Conservation (phyloP, 1,140 invertebrate genomes). For the Cydia pomonella region DNA sequence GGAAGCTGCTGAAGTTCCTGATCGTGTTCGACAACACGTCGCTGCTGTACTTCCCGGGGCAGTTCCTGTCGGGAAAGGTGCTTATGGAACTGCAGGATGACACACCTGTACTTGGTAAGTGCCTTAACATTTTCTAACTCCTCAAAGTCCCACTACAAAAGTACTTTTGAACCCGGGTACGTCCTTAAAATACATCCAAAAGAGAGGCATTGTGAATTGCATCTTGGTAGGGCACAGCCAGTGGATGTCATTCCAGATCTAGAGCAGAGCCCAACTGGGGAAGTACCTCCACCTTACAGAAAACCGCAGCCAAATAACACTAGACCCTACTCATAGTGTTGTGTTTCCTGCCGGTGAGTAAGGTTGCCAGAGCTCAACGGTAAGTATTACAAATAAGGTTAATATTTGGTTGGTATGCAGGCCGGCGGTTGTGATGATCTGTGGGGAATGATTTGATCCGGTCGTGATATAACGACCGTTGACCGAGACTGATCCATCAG, state of each 20-base stretch:
- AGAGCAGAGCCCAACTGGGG: too few relatives aligned
- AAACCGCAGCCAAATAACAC: too few relatives aligned
- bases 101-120: slow-evolving; percentile 89
- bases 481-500: neutral
- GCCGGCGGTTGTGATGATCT: neutral
- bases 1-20: slow-evolving; percentile 95
- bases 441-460: neutral
- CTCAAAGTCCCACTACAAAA: neutral
- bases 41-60: slow-evolving; percentile 94
- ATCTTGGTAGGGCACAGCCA: too few relatives aligned
- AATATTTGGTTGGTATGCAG: neutral
- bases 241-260: too few relatives aligned
- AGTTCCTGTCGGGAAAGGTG: slow-evolving; percentile 95
- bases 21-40: slow-evolving; percentile 97
- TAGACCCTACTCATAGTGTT: too few relatives aligned
- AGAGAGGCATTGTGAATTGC: too few relatives aligned
- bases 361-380: too few relatives aligned
- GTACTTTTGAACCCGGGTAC: too few relatives aligned
- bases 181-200: too few relatives aligned
- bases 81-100: slow-evolving; percentile 96
- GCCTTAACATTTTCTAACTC: neutral
- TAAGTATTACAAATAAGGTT: too few relatives aligned
- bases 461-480: neutral
- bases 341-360: too few relatives aligned
- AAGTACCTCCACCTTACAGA: too few relatives aligned